Evolutionary conservation across 2,888 invertebrate species (phyloP).

Genomic region (Luperina testacea): DNA sequence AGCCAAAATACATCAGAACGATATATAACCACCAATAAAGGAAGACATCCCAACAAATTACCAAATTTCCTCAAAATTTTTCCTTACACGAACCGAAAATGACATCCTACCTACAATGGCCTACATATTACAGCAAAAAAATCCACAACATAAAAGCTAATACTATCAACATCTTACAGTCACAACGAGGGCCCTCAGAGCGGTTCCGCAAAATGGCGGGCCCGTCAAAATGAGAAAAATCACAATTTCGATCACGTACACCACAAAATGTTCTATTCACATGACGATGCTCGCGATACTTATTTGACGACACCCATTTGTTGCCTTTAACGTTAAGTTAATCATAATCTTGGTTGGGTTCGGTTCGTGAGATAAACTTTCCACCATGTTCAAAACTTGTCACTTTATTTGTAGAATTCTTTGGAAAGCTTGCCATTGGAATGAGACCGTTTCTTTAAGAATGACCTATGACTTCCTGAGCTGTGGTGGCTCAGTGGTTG

Average conservation of each 20-base stretch:
- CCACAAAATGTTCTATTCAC: conserved; percentile 61
- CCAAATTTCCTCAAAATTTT: conserved; percentile 12
- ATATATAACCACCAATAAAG: background rate
- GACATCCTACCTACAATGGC: conserved; percentile 31
- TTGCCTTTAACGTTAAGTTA: conserved; percentile 39
- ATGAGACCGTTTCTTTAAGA: background rate
- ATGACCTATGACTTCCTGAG: background rate
- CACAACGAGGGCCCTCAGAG: conserved; percentile 50
- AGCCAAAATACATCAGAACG: background rate
- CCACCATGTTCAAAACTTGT: background rate
- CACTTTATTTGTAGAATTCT: background rate
- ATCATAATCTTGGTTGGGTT: conserved; percentile 36
- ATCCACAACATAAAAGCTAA: conserved; percentile 56
- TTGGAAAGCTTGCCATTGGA: background rate
- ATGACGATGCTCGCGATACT: conserved; percentile 57
- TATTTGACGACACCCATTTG: conserved; percentile 50
- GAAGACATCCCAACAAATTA: conserved; percentile 2
- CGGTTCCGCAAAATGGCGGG: conserved; percentile 61
- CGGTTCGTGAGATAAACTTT: background rate
- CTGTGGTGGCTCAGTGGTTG: background rate
- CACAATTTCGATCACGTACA: conserved; percentile 72
- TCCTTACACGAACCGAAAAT: conserved; percentile 26
- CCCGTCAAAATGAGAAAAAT: conserved; percentile 72
- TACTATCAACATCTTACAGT: conserved; percentile 57
- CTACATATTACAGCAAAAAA: conserved; percentile 40